These are phyloP conservation scores for Tuta absoluta DNA, from an alignment of 2,888 invertebrate genomes.

Conservation along the genomic window DNA sequence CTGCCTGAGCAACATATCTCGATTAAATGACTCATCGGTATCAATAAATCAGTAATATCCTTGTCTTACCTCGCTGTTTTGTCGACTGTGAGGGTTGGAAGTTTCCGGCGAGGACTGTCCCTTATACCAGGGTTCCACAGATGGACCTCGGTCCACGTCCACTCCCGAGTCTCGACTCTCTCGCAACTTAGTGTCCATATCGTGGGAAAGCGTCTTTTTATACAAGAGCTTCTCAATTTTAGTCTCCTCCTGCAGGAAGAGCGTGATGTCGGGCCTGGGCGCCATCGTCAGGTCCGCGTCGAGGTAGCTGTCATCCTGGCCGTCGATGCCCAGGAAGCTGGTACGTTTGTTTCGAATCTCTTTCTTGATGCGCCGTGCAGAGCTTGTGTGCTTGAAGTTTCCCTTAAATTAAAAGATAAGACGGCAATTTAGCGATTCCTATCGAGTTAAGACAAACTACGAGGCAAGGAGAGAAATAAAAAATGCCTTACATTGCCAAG, in stretches of 20 bases:
- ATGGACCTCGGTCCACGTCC: slow-evolving; percentile 83
- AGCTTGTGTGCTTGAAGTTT: slow-evolving; percentile 87
- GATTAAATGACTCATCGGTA: slow-evolving; percentile 1
- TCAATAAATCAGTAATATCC: slow-evolving; percentile 3
- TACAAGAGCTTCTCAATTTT: slow-evolving; percentile 89
- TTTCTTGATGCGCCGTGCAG: slow-evolving; percentile 92
- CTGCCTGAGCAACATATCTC: too few relatives aligned
- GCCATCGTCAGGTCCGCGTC: slow-evolving; percentile 85
- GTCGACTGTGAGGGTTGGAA: slow-evolving; percentile 87
- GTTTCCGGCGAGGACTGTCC: slow-evolving; percentile 73
- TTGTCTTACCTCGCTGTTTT: slow-evolving; percentile 85
- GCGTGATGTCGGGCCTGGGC: slow-evolving; percentile 90
- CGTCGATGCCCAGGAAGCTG: slow-evolving; percentile 92
- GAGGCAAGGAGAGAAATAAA: background rate
- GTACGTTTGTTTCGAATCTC: slow-evolving; percentile 91
- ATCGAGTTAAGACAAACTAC: background rate
- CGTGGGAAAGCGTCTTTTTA: slow-evolving; percentile 86
- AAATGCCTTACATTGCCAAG: slow-evolving; percentile 69
- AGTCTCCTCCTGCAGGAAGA: slow-evolving; percentile 89
- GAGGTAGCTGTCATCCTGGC: slow-evolving; percentile 85
- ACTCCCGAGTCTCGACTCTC: slow-evolving; percentile 91
- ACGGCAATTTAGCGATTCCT: background rate
- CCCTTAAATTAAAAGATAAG: slow-evolving; percentile 56
- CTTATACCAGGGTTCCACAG: slow-evolving; percentile 82
- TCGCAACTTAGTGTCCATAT: slow-evolving; percentile 83